Evolutionary conservation across 2,888 invertebrate species (phyloP).

Genomic region (Drosophila lutescens): DNA sequence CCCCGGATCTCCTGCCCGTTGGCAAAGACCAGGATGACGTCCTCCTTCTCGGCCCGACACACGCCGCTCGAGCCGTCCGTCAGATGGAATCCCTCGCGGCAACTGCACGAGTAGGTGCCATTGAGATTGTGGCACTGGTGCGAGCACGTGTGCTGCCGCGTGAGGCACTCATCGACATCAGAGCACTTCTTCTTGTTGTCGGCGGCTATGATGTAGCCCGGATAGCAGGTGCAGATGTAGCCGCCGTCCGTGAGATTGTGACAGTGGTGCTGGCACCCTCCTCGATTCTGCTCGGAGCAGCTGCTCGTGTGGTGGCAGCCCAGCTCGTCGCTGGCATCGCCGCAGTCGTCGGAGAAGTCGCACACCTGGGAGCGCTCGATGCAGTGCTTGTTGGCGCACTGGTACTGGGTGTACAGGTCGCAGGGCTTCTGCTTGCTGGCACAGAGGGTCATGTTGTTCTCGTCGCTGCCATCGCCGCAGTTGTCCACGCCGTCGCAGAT

Average conservation of each 20-base stretch:
- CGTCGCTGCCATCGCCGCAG: slow-evolving; percentile 97
- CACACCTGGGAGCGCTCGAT: slow-evolving; percentile 92
- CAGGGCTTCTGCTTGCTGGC: slow-evolving; percentile 90
- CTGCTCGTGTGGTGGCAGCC: slow-evolving; percentile 92
- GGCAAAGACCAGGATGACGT: slow-evolving; percentile 89
- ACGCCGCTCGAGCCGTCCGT: slow-evolving; percentile 92
- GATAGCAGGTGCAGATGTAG: slow-evolving; percentile 95
- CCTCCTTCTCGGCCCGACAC: slow-evolving; percentile 89
- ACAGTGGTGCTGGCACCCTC: slow-evolving; percentile 97
- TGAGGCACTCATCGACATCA: slow-evolving; percentile 95
- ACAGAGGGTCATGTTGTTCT: slow-evolving; percentile 96
- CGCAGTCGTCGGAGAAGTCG: slow-evolving; percentile 95
- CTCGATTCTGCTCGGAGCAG: slow-evolving; percentile 87
- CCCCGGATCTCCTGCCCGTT: slow-evolving; percentile 95
- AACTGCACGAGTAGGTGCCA: slow-evolving; percentile 94
- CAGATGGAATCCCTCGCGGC: slow-evolving; percentile 91
- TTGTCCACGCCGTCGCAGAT: slow-evolving; percentile 96
- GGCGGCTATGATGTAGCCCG: slow-evolving; percentile 92
- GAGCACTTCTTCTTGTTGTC: slow-evolving; percentile 93
- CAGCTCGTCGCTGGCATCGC: slow-evolving; percentile 94
- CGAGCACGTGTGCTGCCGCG: slow-evolving; percentile 94
- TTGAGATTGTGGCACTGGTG: slow-evolving; percentile 97
- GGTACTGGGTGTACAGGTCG: slow-evolving; percentile 91
- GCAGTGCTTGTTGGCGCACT: slow-evolving; percentile 95
- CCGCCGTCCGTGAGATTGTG: slow-evolving; percentile 92